Percentiles rank a stretch among this genome's conserved stretches.
Conservation (phyloP, 2,113 vertebrate genomes). For the Halcyon malimbica region DNA sequence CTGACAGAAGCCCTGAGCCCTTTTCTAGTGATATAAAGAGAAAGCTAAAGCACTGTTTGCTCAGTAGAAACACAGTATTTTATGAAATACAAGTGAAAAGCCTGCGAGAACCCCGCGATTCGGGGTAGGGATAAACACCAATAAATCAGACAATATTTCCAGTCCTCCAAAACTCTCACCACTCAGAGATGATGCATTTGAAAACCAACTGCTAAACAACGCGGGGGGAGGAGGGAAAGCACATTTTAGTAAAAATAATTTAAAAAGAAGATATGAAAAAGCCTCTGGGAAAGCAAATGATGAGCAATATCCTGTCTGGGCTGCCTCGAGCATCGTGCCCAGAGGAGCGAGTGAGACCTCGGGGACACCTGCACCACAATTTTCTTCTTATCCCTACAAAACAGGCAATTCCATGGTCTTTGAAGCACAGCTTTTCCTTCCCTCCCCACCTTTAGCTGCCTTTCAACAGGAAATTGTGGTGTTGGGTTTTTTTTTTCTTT, state of each 20-base stretch:
- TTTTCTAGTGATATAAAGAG: background rate
- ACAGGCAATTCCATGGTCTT: background rate
- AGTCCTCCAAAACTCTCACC: background rate
- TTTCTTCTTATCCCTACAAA: background rate
- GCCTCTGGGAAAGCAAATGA: background rate
- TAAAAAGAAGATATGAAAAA: background rate
- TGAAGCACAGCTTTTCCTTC: background rate
- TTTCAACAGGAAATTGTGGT: background rate
- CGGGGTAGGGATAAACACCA: accelerated
- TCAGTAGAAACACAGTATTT: accelerated
- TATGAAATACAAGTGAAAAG: background rate
- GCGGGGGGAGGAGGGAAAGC: too few relatives aligned
- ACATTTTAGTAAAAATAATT: background rate
- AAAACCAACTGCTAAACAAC: background rate
- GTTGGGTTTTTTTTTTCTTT: background rate
- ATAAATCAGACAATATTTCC: accelerated
- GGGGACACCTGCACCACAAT: background rate
- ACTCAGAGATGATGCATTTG: background rate
- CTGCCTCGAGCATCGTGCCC: background rate
- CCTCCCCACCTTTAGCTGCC: background rate
- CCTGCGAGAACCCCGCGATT: accelerated
- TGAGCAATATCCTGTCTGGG: background rate
- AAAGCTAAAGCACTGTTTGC: background rate
- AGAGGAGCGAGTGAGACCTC: accelerated
- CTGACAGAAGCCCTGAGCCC: background rate